Base-by-base conservation (phyloP, 2,113 vertebrate genomes). In the Poeciliopsis turrubarensis region DNA sequence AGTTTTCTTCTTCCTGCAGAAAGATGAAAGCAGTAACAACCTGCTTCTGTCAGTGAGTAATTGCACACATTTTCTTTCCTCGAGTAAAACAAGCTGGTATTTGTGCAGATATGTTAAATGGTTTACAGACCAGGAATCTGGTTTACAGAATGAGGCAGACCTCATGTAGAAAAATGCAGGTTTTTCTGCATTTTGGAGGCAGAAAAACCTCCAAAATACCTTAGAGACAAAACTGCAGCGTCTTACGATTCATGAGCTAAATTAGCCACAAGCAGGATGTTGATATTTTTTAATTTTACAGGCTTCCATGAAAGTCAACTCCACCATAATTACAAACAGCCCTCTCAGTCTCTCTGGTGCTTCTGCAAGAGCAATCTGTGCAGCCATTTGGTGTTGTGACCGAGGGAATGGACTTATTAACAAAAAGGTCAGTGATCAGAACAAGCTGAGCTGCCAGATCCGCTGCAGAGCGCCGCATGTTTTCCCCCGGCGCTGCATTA, bases 381-480 rank as follows among this genome's bases (percentile, higher is more conserved):
- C 82, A 85, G 83, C 66, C 75, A 62, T 85, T 85, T 87, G 78
- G 84, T 65, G 60, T 47, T 1, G 27, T 60, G 75, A 86, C 70
- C 8, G 41, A 62, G 60, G 81, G 73, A 80, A 70, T 34, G 68
- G 76, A 78, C 81, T 78, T 71, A 80, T 87, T 84, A 80, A 80
- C 75, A 34, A 31, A 85, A 86, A 89, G 83, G 87, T 89, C 86
- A 87, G 69, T 70, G 81, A 88, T 78, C 66, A 73, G 78, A 84
- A 67, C 64, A 10, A 75, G 75, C 72, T 0, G 66, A 75, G 30
- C 83, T 65, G 79, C 82, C 65, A 63, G 75, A 68, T 76, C 65
- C 32, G 70, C 75, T 34, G 57, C 0, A 22, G 54, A 75, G 77
- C 17, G 51, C 2, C 37, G 61, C 39, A 47, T 19, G 68, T 77